These are phyloP conservation scores for Chaenogobius annularis DNA, from an alignment of 2,113 vertebrate species.

Conservation along the genomic window DNA sequence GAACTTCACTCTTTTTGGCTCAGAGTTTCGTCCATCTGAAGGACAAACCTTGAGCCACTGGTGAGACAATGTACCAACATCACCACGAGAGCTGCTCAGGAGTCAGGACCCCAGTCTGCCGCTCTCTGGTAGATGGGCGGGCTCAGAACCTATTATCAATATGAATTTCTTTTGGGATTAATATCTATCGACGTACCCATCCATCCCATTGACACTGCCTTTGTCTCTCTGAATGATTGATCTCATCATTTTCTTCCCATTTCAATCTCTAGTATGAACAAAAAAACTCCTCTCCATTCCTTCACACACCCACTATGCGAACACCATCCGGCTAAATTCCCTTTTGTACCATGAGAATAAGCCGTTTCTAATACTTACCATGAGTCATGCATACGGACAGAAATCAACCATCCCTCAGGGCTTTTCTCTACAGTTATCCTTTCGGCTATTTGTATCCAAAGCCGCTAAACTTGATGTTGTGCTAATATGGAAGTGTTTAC, in stretches of 20 bases:
- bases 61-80: too few relatives aligned
- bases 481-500: conserved; percentile 13
- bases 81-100: too few relatives aligned
- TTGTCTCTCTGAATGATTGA: conserved; percentile 7
- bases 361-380: conserved; percentile 23
- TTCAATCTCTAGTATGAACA: not conserved
- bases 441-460: conserved; percentile 19
- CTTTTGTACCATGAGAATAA: conserved; percentile 42
- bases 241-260: conserved; percentile 32
- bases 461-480: not conserved
- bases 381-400: conserved; percentile 47
- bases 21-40: too few relatives aligned
- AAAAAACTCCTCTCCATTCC: conserved; percentile 19
- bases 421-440: conserved; percentile 14
- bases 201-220: conserved; percentile 29
- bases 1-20: too few relatives aligned
- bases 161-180: too few relatives aligned
- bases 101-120: too few relatives aligned
- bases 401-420: conserved; percentile 5
- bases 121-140: not conserved
- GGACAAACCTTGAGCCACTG: too few relatives aligned
- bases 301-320: conserved; percentile 48
- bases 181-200: too few relatives aligned
- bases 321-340: conserved; percentile 31
- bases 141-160: conserved; percentile 7